Evolutionary conservation across 1,140 invertebrate species (phyloP).

Genomic region (Neuroterus valhalla): DNA sequence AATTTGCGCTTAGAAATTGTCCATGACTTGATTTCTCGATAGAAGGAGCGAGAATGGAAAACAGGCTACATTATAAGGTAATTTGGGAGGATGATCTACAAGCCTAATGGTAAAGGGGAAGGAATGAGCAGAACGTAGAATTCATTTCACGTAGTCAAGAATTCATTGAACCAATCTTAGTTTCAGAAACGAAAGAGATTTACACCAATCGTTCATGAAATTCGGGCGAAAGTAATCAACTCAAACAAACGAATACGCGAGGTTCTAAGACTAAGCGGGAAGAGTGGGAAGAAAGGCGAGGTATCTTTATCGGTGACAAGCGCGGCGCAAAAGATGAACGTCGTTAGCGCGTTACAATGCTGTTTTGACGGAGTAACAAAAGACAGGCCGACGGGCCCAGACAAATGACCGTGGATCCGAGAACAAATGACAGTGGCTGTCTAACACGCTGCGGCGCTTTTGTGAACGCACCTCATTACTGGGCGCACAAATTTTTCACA

Average conservation of each 20-base stretch:
- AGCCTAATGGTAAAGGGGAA: no score
- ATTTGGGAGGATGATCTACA: background rate
- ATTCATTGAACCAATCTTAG: background rate
- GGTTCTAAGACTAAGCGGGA: background rate
- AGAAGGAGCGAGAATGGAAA: background rate
- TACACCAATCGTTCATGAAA: background rate
- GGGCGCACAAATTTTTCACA: constrained; percentile 70
- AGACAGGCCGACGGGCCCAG: constrained; percentile 56
- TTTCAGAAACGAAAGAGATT: background rate
- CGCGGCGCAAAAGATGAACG: constrained; percentile 52
- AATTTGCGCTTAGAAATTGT: no score
- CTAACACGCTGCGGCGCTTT: constrained; percentile 60
- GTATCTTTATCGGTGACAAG: constrained; percentile 21
- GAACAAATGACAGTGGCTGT: constrained; percentile 72
- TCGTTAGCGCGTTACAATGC: constrained; percentile 67
- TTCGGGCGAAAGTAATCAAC: background rate
- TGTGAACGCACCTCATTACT: constrained; percentile 69
- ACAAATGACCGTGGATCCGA: constrained; percentile 71
- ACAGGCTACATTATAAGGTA: background rate
- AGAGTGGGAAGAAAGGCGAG: background rate
- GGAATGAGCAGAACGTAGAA: background rate
- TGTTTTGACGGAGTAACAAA: constrained; percentile 72
- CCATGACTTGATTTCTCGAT: no score
- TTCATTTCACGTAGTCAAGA: background rate
- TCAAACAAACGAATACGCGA: background rate